Evolutionary conservation across 2,797 vertebrate species (phyloP).

Genomic region (Epinephelus coioides): DNA sequence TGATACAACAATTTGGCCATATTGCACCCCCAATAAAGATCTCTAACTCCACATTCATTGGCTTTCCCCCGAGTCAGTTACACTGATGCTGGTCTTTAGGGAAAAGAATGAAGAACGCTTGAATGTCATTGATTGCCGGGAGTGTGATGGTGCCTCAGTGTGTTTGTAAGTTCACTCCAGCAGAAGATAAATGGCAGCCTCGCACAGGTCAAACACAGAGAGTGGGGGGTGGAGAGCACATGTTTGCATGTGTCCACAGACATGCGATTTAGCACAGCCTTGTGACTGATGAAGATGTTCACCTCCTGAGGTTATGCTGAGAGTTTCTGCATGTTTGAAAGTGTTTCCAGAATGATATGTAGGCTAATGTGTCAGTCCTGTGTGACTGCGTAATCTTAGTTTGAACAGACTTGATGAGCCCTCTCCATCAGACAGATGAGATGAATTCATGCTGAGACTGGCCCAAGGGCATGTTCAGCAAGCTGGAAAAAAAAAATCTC

Average conservation of each 20-base stretch:
- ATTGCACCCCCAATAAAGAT: no score
- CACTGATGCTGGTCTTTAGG: constrained; percentile 13
- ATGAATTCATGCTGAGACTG: constrained; percentile 28
- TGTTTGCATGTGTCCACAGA: constrained; percentile 28
- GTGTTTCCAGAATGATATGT: constrained; percentile 29
- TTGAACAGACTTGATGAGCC: constrained; percentile 5
- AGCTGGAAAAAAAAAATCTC: constrained; percentile 33
- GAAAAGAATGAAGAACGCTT: constrained; percentile 23
- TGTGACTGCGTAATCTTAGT: constrained; percentile 12
- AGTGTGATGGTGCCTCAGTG: constrained; percentile 36
- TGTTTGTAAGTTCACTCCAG: constrained; percentile 35
- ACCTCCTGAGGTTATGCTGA: background rate
- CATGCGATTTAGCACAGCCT: constrained; percentile 31
- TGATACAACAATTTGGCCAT: no score
- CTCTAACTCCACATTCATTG: constrained; percentile 8
- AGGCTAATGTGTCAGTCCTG: constrained; percentile 20
- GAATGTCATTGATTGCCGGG: constrained; percentile 42
- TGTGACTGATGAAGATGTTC: constrained; percentile 44
- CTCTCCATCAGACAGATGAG: constrained; percentile 34
- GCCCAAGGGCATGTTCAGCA: constrained; percentile 22
- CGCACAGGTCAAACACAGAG: constrained; percentile 24
- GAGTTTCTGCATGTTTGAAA: background rate
- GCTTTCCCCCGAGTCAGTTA: constrained; percentile 5
- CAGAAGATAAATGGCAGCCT: constrained; percentile 40
- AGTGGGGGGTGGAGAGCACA: constrained; percentile 1